These are phyloP conservation scores for Columba guinea DNA, from an alignment of 2,797 vertebrate species.

Conservation along the genomic window DNA sequence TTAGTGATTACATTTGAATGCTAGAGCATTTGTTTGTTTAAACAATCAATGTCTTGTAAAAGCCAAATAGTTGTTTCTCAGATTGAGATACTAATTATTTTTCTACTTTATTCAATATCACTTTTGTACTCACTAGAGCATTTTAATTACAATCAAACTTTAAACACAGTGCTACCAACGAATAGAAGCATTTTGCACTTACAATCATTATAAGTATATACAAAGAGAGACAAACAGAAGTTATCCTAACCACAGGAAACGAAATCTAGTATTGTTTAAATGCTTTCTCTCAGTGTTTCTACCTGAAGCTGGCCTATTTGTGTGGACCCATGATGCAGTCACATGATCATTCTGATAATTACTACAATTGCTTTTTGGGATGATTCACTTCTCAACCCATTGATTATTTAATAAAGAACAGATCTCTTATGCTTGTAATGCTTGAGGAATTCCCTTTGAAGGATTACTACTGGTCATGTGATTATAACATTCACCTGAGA, in stretches of 20 bases:
- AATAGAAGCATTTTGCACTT: neutral
- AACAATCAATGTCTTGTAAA: neutral
- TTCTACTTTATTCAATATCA: neutral
- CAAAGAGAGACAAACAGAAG: neutral
- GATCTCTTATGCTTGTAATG: neutral
- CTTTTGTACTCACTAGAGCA: neutral
- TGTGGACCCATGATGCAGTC: too few species aligned
- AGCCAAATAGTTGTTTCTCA: neutral
- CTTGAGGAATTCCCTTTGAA: neutral
- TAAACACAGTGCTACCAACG: neutral
- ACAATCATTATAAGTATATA: neutral
- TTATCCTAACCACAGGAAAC: neutral
- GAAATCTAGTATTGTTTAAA: neutral
- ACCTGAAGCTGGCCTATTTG: neutral
- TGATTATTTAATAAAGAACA: neutral
- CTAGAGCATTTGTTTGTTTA: neutral
- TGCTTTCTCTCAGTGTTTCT: neutral
- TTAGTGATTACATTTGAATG: neutral
- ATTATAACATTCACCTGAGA: neutral
- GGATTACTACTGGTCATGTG: neutral
- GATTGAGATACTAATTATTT: neutral
- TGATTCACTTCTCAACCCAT: neutral
- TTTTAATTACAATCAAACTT: neutral
- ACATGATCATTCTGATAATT: neutral
- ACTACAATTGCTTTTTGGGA: neutral